Evolutionary conservation across 2,888 invertebrate genomes (phyloP), one percentile per base, ranked within the genome.

Genomic region (Chromoteleia sp.): DNA sequence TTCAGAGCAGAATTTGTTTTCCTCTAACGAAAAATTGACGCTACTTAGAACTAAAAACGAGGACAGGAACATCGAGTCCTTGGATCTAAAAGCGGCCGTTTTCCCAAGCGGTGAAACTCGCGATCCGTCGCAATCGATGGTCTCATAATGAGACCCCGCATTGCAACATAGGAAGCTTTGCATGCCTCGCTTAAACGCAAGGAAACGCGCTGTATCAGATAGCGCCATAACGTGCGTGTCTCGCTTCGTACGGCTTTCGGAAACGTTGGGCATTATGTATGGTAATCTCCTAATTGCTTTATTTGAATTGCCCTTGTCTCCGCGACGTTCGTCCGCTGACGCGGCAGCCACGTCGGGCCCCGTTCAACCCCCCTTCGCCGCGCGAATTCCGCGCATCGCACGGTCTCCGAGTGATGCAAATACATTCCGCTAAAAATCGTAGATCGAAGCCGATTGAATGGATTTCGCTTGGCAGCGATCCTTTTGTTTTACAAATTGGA

Each of bases 281-380:
- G 88, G 82, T 88, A 88, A 89, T 88, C 85, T 84, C 85, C 84
- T 89, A 89, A 89, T 89, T 89, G 89, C 89, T 89, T 89, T 86
- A 89, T 89, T 89, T 88, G 77, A 78, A 83, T 81, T 77, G 68
- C 70, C 56, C 79, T 50, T 75, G 74, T 70, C 74, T 70, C 78
- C 45, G 52, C 45, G 63, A 43, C 61, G 52, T 29, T 48, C 30
- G 43, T 71, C 59, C 56, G 25, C 48, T 52, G 58, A 70, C 70
- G 50, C 65, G 50, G 50, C 61, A 56, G 56, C 58, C 58, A 59
- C 75, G 43, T 75, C 52, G 70, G 65, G 54, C 70, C 70, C 54
- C 59, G 41, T 68, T 68, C 70, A 43, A 58, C 48, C 17, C 30
- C 10, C 58, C 48, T 14, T n/a, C 29, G 6, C n/a, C 12, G 25